Evolutionary conservation across 2,113 vertebrate genomes (phyloP).

Genomic region (Sorex araneus): DNA sequence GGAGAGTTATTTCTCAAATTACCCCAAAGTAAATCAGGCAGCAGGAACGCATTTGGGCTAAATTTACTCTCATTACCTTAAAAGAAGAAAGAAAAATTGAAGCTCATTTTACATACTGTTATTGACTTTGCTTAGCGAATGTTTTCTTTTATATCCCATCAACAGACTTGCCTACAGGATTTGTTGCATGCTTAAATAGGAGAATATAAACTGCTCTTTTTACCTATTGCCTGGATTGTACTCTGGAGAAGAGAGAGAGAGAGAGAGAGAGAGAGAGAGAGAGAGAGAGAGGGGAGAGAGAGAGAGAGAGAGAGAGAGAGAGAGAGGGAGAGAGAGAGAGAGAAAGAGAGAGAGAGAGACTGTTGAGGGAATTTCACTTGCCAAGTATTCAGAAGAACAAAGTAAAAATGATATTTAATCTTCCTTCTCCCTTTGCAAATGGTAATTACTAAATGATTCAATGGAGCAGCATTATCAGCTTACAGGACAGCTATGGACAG

Average conservation of each 20-base stretch:
- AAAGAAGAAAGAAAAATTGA: conserved; percentile 70
- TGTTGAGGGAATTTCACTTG: background rate
- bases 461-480: background rate
- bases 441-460: background rate
- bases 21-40: conserved; percentile 73
- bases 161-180: conserved; percentile 14
- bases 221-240: background rate
- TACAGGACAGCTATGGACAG: background rate
- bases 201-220: conserved; percentile 7
- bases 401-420: background rate
- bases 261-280: too few species aligned
- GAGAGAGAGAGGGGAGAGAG: too few species aligned
- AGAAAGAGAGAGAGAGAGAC: background rate
- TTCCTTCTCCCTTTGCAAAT: fast-evolving
- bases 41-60: conserved; percentile 55
- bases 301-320: too few species aligned
- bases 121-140: conserved; percentile 59
- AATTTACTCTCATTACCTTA: conserved; percentile 78
- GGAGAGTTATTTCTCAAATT: conserved; percentile 71
- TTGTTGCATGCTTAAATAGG: background rate
- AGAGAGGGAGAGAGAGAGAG: too few species aligned
- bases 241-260: background rate
- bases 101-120: conserved; percentile 23
- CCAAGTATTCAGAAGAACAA: background rate
- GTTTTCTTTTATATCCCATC: conserved; percentile 8